Evolutionary conservation across 2,797 vertebrate genomes (phyloP), one percentile per base, ranked within the genome.

Genomic region (Semaprochilodus insignis): DNA sequence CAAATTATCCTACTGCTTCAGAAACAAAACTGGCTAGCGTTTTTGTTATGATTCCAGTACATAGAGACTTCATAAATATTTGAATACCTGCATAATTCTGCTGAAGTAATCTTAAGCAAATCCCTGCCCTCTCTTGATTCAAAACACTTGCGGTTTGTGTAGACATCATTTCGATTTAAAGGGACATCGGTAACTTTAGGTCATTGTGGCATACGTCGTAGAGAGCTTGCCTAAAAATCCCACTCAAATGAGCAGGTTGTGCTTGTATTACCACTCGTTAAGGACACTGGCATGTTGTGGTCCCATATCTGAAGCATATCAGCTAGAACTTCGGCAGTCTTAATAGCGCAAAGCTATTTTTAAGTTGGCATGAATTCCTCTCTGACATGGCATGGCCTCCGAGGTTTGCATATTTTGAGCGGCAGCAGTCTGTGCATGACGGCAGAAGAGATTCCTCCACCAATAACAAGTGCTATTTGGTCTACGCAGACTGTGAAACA

Each of bases 371-470:
- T 77, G 25, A 70, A 69, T 78, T 77, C 65, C 67, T 80, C 74
- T 79, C 51, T 77, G 40, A 83, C 86, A 75, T 67, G 60, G 15
- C 70, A 69, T 51, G 74, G 66, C 67, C 76, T 85, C 87, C 40
- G n/a, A 83, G 62, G 85, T 82, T 90, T 90, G 88, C 88, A 91
- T 91, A 89, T 91, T 78, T 48, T 87, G 62, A 89, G 75, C 87
- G 88, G 74, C 70, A 75, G 71, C 87, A 75, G 76, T 89, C 81
- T 80, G 25, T 6, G 11, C 82, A 19, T 60, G 67, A 54, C 78
- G 65, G 69, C 48, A 25, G 48, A 71, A 74, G 48, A 81, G 62
- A 59, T 69, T 25, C 23, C 13, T 71, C 48, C 14, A 34, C 36
- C 51, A 62, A 23, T 16, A 19, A 40, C 27, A 71, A 51, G 69